These are phyloP conservation scores for Girardinus metallicus DNA, from an alignment of 2,797 vertebrate species.

Conservation along the genomic window DNA sequence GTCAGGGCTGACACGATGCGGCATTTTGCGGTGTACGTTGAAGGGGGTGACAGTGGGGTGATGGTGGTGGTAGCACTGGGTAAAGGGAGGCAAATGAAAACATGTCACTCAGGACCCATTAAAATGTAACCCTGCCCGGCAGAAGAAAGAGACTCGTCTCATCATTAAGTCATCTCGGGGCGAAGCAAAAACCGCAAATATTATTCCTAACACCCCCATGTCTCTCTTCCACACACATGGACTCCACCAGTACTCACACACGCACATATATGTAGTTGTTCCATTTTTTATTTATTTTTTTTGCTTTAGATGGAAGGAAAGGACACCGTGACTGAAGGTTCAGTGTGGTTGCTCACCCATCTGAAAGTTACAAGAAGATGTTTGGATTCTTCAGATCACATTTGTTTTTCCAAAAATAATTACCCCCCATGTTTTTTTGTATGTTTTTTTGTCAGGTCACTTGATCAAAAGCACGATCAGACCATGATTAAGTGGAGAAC, in stretches of 20 bases:
- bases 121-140: conserved; percentile 74
- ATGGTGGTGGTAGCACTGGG: conserved; percentile 11
- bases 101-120: conserved; percentile 79
- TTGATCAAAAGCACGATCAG: background rate
- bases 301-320: conserved; percentile 62
- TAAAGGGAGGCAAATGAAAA: conserved; percentile 64
- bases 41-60: conserved; percentile 24
- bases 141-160: conserved; percentile 77
- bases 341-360: conserved; percentile 63
- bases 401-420: conserved; percentile 21
- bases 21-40: conserved; percentile 57
- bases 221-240: conserved; percentile 3
- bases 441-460: background rate
- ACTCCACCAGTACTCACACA: conserved; percentile 22
- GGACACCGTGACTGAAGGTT: conserved; percentile 70
- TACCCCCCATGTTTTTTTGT: background rate
- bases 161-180: conserved; percentile 81
- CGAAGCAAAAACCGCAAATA: conserved; percentile 78
- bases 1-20: conserved; percentile 43
- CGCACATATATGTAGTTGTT: conserved; percentile 4
- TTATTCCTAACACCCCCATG: conserved; percentile 70
- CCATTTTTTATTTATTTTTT: conserved; percentile 33
- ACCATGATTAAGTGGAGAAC: background rate
- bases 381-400: conserved; percentile 45
- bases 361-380: conserved; percentile 54